phyloP scores from a whole-genome alignment of 1,140 invertebrate genomes.

The Drosophila punjabiensis region DNA sequence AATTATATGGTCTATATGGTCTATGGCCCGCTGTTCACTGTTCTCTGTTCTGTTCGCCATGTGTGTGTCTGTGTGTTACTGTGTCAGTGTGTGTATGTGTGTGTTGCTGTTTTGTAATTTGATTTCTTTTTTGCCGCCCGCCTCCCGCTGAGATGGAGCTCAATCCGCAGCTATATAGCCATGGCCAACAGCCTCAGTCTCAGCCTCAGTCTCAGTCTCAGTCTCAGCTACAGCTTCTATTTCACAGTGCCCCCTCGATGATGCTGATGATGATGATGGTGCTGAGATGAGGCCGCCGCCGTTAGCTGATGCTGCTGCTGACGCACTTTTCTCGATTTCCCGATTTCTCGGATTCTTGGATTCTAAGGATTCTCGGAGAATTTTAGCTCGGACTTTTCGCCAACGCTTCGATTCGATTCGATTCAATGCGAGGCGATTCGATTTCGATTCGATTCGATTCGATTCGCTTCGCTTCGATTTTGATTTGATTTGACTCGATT shows the following conservation, averaged over 20 bases:
- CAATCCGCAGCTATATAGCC: slow-evolving; percentile 33
- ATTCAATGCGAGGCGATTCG: slow-evolving; percentile 21
- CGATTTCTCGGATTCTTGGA: slow-evolving; percentile 12
- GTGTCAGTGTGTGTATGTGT: slow-evolving; percentile 33
- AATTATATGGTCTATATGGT: slow-evolving; percentile 66
- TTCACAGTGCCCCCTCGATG: slow-evolving; percentile 21
- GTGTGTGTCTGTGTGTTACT: slow-evolving; percentile 28
- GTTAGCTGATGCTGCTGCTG: slow-evolving; percentile 46
- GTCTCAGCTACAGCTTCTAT: slow-evolving; percentile 32
- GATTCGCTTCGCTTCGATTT: slow-evolving; percentile 14
- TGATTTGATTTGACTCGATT: slow-evolving; percentile 35
- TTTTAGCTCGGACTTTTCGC: slow-evolving; percentile 34
- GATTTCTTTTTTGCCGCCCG: slow-evolving; percentile 82
- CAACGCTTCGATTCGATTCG: slow-evolving; percentile 37
- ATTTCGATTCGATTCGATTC: slow-evolving; percentile 16
- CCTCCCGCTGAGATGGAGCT: slow-evolving; percentile 60
- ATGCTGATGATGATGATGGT: slow-evolving; percentile 25
- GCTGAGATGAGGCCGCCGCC: slow-evolving; percentile 23
- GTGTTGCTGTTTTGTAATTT: slow-evolving; percentile 80
- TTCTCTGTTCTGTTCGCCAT: slow-evolving; percentile 29
- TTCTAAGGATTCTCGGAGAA: slow-evolving; percentile 13
- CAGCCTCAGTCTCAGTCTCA: too few species aligned
- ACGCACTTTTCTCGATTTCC: slow-evolving; percentile 68
- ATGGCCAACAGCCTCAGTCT: slow-evolving; percentile 31
- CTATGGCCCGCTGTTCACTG: slow-evolving; percentile 26